A percentile compares a stretch with the other conserved stretches of the same genome.
Conservation (phyloP, 2,888 invertebrate genomes). For the Metalampra italica region DNA sequence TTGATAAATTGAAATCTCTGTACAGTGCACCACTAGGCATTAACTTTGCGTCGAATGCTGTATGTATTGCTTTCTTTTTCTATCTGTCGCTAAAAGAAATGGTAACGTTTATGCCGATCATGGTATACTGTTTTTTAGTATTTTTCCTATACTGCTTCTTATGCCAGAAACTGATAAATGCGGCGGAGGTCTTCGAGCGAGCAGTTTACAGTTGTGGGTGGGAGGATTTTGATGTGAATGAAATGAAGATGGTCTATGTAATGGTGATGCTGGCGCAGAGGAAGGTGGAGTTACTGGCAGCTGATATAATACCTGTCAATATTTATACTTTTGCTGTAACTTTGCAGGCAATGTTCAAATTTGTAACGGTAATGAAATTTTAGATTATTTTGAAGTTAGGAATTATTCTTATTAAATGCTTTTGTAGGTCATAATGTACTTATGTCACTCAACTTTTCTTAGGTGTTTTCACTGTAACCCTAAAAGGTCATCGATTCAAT, state of each 20-base stretch:
- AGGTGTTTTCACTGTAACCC: too few species aligned
- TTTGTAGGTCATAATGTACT: too few species aligned
- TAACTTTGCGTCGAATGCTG: conserved; percentile 52
- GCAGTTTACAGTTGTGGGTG: conserved; percentile 63
- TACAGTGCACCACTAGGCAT: conserved; percentile 59
- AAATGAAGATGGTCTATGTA: conserved; percentile 43
- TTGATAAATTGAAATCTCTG: conserved; percentile 39
- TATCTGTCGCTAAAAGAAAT: conserved; percentile 46
- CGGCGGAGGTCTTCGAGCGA: conserved; percentile 49
- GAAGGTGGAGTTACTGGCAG: conserved; percentile 50
- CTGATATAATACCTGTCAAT: conserved; percentile 61
- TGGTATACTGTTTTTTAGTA: conserved; percentile 48
- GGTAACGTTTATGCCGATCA: conserved; percentile 46
- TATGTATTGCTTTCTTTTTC: conserved; percentile 53
- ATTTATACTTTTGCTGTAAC: conserved; percentile 62
- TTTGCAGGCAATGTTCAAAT: conserved; percentile 56
- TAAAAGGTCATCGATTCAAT: too few species aligned
- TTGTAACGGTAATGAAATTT: conserved; percentile 58
- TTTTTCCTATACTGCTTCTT: conserved; percentile 63
- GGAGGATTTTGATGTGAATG: conserved; percentile 53
- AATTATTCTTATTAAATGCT: too few species aligned
- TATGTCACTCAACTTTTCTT: too few species aligned
- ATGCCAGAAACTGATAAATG: conserved; percentile 53
- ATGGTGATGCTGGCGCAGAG: conserved; percentile 55
- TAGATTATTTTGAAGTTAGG: conserved; percentile 14